Evolutionary conservation across 1,140 invertebrate genomes (phyloP), one percentile per base, ranked within the genome.

Genomic region (Panagrolaimus sp.): DNA sequence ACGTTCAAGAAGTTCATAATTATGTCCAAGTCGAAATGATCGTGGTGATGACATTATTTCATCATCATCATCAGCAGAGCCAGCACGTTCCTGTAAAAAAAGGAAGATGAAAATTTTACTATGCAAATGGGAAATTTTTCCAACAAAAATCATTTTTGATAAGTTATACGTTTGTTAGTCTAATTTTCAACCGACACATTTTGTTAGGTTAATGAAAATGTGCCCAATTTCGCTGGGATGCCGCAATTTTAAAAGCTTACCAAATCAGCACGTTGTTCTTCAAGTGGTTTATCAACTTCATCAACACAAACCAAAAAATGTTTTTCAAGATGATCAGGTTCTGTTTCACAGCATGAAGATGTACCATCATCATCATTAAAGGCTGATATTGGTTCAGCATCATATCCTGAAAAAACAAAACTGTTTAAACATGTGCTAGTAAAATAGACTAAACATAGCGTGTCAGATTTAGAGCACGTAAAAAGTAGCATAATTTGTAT

Each of bases 271-370:
- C 62, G 31, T 13, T 63, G 31, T 63, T 63, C 62, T 14, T 65
- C 64, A 25, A 65, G 25, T 1, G 42, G 42, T 16, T 65, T 47
- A 46, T 65, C 64, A 25, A 44, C 42, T 42, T 65, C 64, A 47
- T 65, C 68, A n/a, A 70, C 69, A 16, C 51, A 16, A 20, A 67
- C 69, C 38, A 70, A 70, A 38, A 70, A 70, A 20, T 62, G 46
- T 23, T 70, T 67, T 45, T 70, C 69, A 11, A 70, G 27, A n/a
- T 62, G 68, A 38, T 48, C 69, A 11, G 11, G 63, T 27, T n/a
- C 42, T 5, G 46, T 16, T 9, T 61, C 51, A 11, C 67, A 67
- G 3, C 20, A 20, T 11, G 43, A 68, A 45, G 48, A 46, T 65
- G 27, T 48, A 14, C 64, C 51, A 27, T 70, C 69, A 44, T 67